Evolutionary conservation across 2,888 invertebrate species (phyloP).

Genomic region (Orthosia incerta): DNA sequence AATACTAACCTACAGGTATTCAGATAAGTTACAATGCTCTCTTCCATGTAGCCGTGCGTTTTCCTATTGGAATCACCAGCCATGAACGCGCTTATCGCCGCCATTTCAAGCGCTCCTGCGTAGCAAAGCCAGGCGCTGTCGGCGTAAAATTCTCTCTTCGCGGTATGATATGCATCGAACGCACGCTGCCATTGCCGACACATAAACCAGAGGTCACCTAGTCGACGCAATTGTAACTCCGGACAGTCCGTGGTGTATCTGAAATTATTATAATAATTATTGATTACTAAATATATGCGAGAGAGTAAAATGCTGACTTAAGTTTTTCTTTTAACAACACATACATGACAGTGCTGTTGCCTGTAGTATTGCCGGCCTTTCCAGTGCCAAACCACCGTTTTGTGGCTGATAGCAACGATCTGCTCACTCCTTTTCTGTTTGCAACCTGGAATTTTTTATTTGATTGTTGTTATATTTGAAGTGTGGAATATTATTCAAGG

Average conservation of each 20-base stretch:
- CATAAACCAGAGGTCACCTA: conserved; percentile 99
- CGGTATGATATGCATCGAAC: conserved; percentile 98
- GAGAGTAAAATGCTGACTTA: not conserved
- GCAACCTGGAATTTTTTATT: conserved; percentile 89
- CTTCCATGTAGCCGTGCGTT: conserved; percentile 97
- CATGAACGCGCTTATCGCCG: conserved; percentile 97
- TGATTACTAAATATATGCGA: not conserved
- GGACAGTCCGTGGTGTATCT: conserved; percentile 96
- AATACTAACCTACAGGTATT: conserved; percentile 95
- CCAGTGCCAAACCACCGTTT: conserved; percentile 98
- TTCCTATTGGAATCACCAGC: conserved; percentile 94
- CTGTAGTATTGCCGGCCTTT: conserved; percentile 94
- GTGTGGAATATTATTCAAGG: not conserved
- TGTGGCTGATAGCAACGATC: conserved; percentile 98
- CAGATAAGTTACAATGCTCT: conserved; percentile 97
- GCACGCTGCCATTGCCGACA: conserved; percentile 98
- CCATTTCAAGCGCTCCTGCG: conserved; percentile 99
- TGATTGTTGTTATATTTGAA: not conserved
- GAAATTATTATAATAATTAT: no score
- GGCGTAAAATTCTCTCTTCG: conserved; percentile 99
- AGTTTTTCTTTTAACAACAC: conserved; percentile 72
- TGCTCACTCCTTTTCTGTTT: conserved; percentile 97
- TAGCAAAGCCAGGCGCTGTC: conserved; percentile 99
- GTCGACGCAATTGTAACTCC: conserved; percentile 97
- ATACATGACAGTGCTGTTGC: conserved; percentile 96